A percentile compares a stretch with the other conserved stretches of the same genome.
These are phyloP conservation scores for Hoplostethus mediterraneus DNA, from an alignment of 2,797 vertebrate genomes.

Conservation along the genomic window DNA sequence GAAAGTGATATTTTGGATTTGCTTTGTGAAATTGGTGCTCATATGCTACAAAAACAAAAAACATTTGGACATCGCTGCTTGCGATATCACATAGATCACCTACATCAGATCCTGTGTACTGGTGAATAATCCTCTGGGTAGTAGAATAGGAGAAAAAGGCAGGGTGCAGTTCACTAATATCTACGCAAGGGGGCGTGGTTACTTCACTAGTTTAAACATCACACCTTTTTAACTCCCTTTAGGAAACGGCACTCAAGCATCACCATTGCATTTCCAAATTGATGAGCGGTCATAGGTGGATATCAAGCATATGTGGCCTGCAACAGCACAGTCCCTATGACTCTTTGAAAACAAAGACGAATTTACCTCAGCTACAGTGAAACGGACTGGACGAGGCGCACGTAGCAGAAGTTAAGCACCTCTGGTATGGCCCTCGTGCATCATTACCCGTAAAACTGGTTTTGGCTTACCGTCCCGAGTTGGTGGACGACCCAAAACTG, in stretches of 20 bases:
- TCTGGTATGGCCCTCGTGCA: conserved; percentile 51
- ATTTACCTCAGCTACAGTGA: not conserved
- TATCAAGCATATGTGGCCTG: too few species aligned
- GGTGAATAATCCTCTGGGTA: too few species aligned
- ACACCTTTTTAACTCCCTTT: conserved; percentile 27
- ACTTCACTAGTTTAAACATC: not conserved
- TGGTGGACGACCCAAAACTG: conserved; percentile 36
- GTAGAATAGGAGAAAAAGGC: too few species aligned
- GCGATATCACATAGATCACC: too few species aligned
- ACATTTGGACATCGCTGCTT: too few species aligned
- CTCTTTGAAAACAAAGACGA: too few species aligned
- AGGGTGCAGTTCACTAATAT: conserved; percentile 7
- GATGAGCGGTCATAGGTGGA: not conserved
- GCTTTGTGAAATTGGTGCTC: too few species aligned
- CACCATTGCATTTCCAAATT: conserved; percentile 2
- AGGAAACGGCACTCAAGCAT: not conserved
- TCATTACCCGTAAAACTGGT: conserved; percentile 64
- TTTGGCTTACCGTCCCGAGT: conserved; percentile 35
- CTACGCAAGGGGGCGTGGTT: conserved; percentile 36
- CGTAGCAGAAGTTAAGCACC: conserved; percentile 9
- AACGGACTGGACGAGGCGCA: not conserved
- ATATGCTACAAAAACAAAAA: too few species aligned
- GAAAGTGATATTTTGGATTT: too few species aligned
- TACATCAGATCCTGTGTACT: too few species aligned
- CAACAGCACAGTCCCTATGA: too few species aligned